These are phyloP conservation scores for Caenorhabditis japonica DNA, from an alignment of 2,888 invertebrate species.

Conservation along the genomic window DNA sequence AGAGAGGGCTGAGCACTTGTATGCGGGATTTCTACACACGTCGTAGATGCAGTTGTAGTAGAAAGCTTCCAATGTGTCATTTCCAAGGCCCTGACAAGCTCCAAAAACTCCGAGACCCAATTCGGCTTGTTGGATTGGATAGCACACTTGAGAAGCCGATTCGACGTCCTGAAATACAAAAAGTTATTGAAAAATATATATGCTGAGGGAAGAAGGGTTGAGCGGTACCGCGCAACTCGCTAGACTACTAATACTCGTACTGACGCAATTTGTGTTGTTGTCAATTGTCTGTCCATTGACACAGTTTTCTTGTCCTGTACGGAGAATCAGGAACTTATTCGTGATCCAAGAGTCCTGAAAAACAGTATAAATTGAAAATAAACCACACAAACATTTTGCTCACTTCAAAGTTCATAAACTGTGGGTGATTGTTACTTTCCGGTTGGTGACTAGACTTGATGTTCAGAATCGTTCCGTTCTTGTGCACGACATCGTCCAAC, in stretches of 20 bases:
- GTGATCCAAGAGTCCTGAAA: constrained; percentile 62
- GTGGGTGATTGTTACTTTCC: constrained; percentile 25
- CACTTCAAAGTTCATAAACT: constrained; percentile 43
- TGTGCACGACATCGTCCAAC: constrained; percentile 61
- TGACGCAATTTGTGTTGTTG: constrained; percentile 61
- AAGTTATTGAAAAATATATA: neutral
- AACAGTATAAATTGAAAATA: neutral
- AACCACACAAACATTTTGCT: neutral
- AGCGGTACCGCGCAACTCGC: constrained; percentile 35
- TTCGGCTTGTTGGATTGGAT: constrained; percentile 58
- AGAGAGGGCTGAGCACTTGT: constrained; percentile 52
- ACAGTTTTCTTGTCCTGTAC: constrained; percentile 52
- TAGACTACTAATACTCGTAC: constrained; percentile 26
- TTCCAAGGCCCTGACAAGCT: constrained; percentile 57
- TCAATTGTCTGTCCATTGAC: constrained; percentile 55
- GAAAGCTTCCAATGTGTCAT: constrained; percentile 55
- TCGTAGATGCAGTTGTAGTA: constrained; percentile 70
- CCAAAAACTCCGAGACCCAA: constrained; percentile 64
- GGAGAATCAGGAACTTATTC: constrained; percentile 54
- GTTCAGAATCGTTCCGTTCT: constrained; percentile 49
- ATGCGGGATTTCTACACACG: constrained; percentile 56
- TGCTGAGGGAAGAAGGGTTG: constrained; percentile 11
- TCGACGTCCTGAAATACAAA: constrained; percentile 46
- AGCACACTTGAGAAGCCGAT: constrained; percentile 37
- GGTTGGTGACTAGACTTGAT: constrained; percentile 39